phyloP scores from a whole-genome alignment of 1,140 invertebrate species.

The Samia ricini region DNA sequence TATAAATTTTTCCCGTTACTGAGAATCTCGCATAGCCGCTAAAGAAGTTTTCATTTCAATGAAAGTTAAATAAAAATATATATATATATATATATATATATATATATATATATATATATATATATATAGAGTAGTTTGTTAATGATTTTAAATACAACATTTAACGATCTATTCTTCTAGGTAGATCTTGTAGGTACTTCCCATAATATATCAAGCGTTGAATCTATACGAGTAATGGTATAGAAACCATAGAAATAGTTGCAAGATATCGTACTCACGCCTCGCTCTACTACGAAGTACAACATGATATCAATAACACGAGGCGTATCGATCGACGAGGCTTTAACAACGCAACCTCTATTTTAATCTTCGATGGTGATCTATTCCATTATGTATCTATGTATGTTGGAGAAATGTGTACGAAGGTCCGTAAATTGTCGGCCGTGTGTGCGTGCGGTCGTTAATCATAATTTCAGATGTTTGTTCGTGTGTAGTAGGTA shows the following conservation, averaged over 20 bases:
- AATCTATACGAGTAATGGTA: not conserved
- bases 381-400: conserved; percentile 55
- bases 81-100: too few species aligned
- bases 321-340: conserved; percentile 2
- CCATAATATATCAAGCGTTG: not conserved
- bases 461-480: conserved; percentile 76
- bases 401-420: conserved; percentile 28
- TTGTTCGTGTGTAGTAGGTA: conserved; percentile 73
- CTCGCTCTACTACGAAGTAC: too few species aligned
- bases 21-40: too few species aligned
- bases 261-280: conserved; percentile 6
- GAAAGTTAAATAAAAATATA: too few species aligned
- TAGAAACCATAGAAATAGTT: conserved; percentile 5
- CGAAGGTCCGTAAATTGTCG: conserved; percentile 24
- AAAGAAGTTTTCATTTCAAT: too few species aligned
- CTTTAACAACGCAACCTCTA: conserved; percentile 34
- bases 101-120: too few species aligned
- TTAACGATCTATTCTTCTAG: not conserved
- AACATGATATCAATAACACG: conserved; percentile 8
- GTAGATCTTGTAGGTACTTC: too few species aligned
- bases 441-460: conserved; percentile 64
- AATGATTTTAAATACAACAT: too few species aligned
- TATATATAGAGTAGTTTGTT: too few species aligned
- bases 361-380: conserved; percentile 61
- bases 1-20: too few species aligned